phyloP scores from a whole-genome alignment of 2,888 invertebrate genomes.

The Nephrocerus scutellatus region DNA sequence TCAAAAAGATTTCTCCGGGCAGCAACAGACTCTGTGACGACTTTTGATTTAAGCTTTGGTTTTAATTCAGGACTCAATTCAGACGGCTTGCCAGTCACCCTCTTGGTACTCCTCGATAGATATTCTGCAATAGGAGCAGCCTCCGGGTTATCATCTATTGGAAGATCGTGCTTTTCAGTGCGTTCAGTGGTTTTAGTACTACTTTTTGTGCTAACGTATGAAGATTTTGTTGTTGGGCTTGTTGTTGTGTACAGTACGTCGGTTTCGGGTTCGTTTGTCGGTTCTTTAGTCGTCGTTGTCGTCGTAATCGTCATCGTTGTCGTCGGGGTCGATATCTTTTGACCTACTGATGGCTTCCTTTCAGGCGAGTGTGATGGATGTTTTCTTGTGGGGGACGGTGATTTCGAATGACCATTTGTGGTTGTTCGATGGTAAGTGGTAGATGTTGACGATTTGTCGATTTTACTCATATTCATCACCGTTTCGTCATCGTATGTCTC shows the following conservation, averaged over 20 bases:
- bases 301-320: slow-evolving; percentile 17
- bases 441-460: slow-evolving; percentile 14
- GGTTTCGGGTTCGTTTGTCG: too few species aligned
- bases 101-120: too few species aligned
- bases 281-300: too few species aligned
- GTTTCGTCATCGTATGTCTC: too few species aligned
- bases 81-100: too few species aligned
- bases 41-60: slow-evolving; percentile 21
- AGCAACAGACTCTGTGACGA: slow-evolving; percentile 34
- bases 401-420: slow-evolving; percentile 11
- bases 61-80: too few species aligned
- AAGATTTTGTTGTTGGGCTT: slow-evolving; percentile 23
- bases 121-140: slow-evolving; percentile 32
- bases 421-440: slow-evolving; percentile 8
- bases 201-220: too few species aligned
- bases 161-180: slow-evolving; percentile 26
- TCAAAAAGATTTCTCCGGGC: slow-evolving; percentile 43
- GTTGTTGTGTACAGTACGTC: slow-evolving; percentile 20
- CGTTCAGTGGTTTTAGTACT: slow-evolving; percentile 35
- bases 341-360: too few species aligned
- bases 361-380: slow-evolving; percentile 18
- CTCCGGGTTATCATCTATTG: slow-evolving; percentile 24
- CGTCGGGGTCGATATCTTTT: slow-evolving; percentile 15
- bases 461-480: too few species aligned
- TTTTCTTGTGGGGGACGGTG: slow-evolving; percentile 16